Conservation (phyloP, 2,113 vertebrate species). For the Nerophis lumbriciformis region DNA sequence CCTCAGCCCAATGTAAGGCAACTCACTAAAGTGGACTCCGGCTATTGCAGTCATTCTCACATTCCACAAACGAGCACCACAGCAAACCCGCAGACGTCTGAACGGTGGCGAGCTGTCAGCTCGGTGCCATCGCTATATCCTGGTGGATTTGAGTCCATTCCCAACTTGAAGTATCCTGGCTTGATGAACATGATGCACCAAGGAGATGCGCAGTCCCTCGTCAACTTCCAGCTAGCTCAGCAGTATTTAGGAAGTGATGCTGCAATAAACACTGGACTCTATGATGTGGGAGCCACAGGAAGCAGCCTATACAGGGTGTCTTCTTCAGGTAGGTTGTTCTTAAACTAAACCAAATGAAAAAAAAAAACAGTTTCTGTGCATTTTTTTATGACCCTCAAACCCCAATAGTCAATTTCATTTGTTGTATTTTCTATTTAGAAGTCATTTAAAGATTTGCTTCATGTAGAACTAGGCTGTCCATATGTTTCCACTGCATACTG, state of each 20-base stretch:
- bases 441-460: no score
- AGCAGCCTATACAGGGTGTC: slow-evolving; percentile 60
- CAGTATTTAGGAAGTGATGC: slow-evolving; percentile 68
- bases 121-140: slow-evolving; percentile 18
- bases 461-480: no score
- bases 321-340: slow-evolving; percentile 35
- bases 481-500: no score
- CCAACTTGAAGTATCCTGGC: slow-evolving; percentile 55
- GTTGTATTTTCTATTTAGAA: no score
- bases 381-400: no score
- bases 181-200: slow-evolving; percentile 44
- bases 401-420: no score
- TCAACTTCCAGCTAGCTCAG: slow-evolving; percentile 64
- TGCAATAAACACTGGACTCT: slow-evolving; percentile 57
- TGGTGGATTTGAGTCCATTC: slow-evolving; percentile 26
- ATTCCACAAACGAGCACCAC: slow-evolving; percentile 48
- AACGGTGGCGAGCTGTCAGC: slow-evolving; percentile 35
- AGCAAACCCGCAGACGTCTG: slow-evolving; percentile 33
- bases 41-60: slow-evolving; percentile 71
- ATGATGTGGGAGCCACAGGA: slow-evolving; percentile 54
- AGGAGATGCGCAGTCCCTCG: slow-evolving; percentile 59
- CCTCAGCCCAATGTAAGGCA: slow-evolving; percentile 33
- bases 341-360: neutral
- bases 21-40: slow-evolving; percentile 62
- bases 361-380: no score